These are phyloP conservation scores for Drosophila vallismaia DNA, from an alignment of 2,888 invertebrate species.

Conservation along the genomic window DNA sequence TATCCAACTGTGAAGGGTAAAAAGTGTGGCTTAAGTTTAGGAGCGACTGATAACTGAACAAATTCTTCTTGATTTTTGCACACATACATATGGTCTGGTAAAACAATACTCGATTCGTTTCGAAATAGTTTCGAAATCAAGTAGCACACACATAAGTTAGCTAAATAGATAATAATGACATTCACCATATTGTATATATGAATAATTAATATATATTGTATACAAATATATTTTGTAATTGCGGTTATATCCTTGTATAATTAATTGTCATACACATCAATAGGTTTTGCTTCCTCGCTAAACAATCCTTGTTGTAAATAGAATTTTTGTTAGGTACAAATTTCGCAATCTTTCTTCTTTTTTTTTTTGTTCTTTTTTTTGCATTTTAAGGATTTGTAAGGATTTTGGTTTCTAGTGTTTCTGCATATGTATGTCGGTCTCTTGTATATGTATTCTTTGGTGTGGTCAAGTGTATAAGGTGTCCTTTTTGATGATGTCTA, in stretches of 20 bases:
- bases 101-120: slow-evolving; percentile 54
- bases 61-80: slow-evolving; percentile 32
- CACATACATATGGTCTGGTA: slow-evolving; percentile 72
- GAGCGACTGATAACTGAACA: slow-evolving; percentile 24
- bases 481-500: slow-evolving; percentile 5
- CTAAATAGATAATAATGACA: slow-evolving; percentile 61
- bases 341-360: slow-evolving; percentile 52
- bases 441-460: slow-evolving; percentile 49
- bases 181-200: slow-evolving; percentile 57
- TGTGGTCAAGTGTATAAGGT: slow-evolving; percentile 6
- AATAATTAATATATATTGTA: slow-evolving; percentile 53
- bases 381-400: background rate
- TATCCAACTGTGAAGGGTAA: slow-evolving; percentile 26
- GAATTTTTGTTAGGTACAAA: slow-evolving; percentile 63
- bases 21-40: slow-evolving; percentile 17
- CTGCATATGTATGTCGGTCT: slow-evolving; percentile 40
- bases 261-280: slow-evolving; percentile 77
- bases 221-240: slow-evolving; percentile 47
- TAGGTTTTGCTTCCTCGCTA: slow-evolving; percentile 43
- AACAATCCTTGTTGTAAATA: slow-evolving; percentile 44
- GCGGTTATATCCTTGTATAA: slow-evolving; percentile 64
- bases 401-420: slow-evolving; percentile 1
- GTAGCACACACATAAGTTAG: slow-evolving; percentile 50
- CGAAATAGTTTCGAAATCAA: slow-evolving; percentile 9
- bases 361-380: slow-evolving; percentile 1